phyloP scores from a whole-genome alignment of 1,140 invertebrate species.

The Metopolophium dirhodum region DNA sequence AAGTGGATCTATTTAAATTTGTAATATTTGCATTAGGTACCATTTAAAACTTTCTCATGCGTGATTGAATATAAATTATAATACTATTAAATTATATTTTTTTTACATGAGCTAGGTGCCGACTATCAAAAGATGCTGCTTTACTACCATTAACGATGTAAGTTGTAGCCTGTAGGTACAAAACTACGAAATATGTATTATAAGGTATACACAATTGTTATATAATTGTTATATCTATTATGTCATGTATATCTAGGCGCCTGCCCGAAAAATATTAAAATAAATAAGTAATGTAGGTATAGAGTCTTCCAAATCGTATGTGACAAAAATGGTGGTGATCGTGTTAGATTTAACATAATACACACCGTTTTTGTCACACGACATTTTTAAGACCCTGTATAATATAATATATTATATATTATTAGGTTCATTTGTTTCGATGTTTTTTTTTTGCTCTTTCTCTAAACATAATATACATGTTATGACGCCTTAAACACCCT shows the following conservation, averaged over 20 bases:
- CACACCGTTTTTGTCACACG: not conserved
- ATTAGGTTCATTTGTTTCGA: not conserved
- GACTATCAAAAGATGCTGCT: not conserved
- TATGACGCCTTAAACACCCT: not conserved
- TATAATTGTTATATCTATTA: not conserved
- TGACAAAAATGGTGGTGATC: not conserved
- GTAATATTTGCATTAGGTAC: not conserved
- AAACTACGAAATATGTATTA: too few relatives aligned
- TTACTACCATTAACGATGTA: not conserved
- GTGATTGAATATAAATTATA: not conserved
- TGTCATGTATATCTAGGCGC: not conserved
- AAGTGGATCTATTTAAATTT: not conserved
- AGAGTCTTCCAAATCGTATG: not conserved
- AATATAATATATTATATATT: too few relatives aligned
- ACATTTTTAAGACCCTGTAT: not conserved
- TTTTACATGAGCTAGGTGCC: too few relatives aligned
- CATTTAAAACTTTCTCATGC: not conserved
- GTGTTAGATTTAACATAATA: not conserved
- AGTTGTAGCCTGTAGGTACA: not conserved
- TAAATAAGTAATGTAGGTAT: not conserved
- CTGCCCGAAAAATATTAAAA: not conserved
- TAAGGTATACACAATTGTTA: not conserved
- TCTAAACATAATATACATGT: not conserved
- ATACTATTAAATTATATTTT: not conserved
- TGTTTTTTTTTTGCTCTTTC: not conserved